Base-by-base conservation (phyloP, 2,797 vertebrate genomes). In the Molossus molossus region DNA sequence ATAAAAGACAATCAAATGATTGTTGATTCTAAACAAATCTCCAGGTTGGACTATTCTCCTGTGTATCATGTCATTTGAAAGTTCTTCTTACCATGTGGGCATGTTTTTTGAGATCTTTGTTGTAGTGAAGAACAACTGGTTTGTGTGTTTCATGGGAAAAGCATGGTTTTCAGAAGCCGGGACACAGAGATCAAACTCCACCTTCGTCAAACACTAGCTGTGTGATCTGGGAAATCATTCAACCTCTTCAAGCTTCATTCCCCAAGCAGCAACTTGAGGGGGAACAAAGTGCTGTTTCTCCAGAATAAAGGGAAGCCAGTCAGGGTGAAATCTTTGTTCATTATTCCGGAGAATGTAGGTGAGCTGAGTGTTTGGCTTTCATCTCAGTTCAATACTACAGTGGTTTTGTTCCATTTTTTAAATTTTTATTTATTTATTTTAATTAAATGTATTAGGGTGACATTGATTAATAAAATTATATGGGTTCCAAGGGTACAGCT, bases 101-200 rank as follows among this genome's bases (percentile, higher is more conserved):
- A 40, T 92, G 48, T 83, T 84, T 94, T 94, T 80, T 83, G 67
- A 92, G 72, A 79, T 17, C 1, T 85, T 55, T 21, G 7, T 29
- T 62, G 14, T 15, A 27, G 48, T 5, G 14, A 89, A 50, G 73
- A 93, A 85, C 12, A 89, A 62, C 23, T 58, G 23, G 6, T 79
- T 72, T 80, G 23, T 58, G 14, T n/a, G 57, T 82, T 82, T 82
- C 33, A 0, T 27, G 73, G 21, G 3, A 6, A 88, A 95, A 77
- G 1, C 14, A 48, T 37, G 37, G 53, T 65, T 88, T 90, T 79
- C 57, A 82, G 70, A 95, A 82, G 25, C 11, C 21, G 72, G 95
- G 64, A 70, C 29, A 88, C 11, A 62, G 70, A 84, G 50, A 84
- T 94, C 70, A 94, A 89, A 81, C 87, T 77, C 48, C 17, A 53